Evolutionary conservation across 2,888 invertebrate genomes (phyloP), one percentile per base, ranked within the genome.

Genomic region (Heliconius ismenius): DNA sequence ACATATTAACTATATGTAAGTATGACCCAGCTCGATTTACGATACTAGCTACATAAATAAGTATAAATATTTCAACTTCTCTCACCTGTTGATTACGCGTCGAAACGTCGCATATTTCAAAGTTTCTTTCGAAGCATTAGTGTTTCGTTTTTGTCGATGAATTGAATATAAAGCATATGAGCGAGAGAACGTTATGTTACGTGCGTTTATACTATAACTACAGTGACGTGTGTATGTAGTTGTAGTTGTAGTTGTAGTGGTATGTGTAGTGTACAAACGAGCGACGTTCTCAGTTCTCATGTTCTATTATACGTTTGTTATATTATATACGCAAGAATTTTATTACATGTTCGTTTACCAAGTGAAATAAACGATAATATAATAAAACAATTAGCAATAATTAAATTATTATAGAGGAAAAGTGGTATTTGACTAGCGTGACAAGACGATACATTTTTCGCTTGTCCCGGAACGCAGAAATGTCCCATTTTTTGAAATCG

Each of bases 1-100:
- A 87, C 86, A 88, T 90, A 87, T 91, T 93, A 93, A 93, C 92
- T 93, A 93, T 93, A 92, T 93, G 94, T 94, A 93, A 94, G 94
- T 94, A 94, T 93, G 91, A 93, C 92, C 90, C 89, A 91, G 89
- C 90, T 90, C 88, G 89, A 90, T 91, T 90, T 90, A 90, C 88
- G 74, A 89, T 90, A 91, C 90, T 89, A 86, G 89, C 89, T 89
- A 88, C 2, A 18, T 49, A 15, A 4, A 49, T 49, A 49, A 49
- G 7, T 87, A 84, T 67, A 76, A 78, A 76, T 43, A 72, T 64
- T 64, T 73, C n/a, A 28, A 81, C 77, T 79, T 73, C 78, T 81
- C 77, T 78, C 49, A 84, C 83, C 83, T 86, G 86, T 88, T 86
- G 87, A 86, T 85, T 86, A 85, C 85, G 84, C 85, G 84, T 82